Percentiles rank a stretch among this genome's conserved stretches.
Conservation (phyloP, 2,797 vertebrate species). For the Melopsittacus undulatus region DNA sequence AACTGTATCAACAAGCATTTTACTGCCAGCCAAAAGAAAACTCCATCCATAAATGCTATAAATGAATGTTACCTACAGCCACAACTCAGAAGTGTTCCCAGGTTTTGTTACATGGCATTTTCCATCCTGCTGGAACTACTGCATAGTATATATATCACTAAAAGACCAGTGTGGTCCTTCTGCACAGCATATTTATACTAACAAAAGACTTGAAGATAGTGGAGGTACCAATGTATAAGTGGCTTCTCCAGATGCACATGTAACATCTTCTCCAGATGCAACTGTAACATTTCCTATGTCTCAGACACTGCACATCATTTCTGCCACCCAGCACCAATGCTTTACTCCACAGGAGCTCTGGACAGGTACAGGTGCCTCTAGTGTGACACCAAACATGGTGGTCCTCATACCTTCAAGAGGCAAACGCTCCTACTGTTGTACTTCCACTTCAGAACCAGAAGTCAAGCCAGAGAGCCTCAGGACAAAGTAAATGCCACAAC, state of each 20-base stretch:
- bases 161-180: background rate
- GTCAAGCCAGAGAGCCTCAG: background rate
- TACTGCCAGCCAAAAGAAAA: background rate
- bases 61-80: background rate
- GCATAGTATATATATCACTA: background rate
- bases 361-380: rapidly evolving
- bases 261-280: no score
- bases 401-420: background rate
- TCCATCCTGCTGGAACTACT: background rate
- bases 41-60: background rate
- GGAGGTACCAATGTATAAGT: background rate
- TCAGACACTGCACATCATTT: background rate
- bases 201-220: background rate
- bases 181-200: background rate
- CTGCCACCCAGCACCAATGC: background rate
- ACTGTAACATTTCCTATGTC: rapidly evolving
- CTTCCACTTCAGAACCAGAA: background rate
- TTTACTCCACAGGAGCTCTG: background rate
- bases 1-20: background rate
- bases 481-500: background rate
- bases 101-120: background rate
- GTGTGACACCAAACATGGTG: background rate
- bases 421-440: background rate
- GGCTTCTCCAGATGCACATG: background rate
- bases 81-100: background rate